Base-by-base conservation (phyloP, 2,797 vertebrate genomes). In the Columba guinea region DNA sequence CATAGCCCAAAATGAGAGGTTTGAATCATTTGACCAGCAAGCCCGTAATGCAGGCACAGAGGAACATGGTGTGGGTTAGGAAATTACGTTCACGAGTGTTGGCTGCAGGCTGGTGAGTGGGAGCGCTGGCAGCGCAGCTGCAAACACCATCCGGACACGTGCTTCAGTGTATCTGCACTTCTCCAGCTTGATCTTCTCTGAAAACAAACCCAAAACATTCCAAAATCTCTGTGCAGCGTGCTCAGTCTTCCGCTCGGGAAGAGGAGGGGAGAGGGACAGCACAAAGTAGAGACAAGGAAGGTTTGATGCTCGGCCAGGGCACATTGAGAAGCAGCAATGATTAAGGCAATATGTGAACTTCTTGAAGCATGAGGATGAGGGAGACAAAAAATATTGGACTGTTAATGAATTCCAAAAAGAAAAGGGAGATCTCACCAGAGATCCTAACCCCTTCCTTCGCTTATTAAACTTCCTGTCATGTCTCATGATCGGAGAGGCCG, bases 381-480 rank as follows among this genome's bases (percentile, higher is more conserved):
- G 41, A 87, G 62, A 62, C 55, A 81, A 84, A 95, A 95, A 93
- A 76, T 71, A 65, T 19, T 80, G 20, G 28, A 51, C 68, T 82
- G 15, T 44, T 91, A 85, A 71, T 77, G 71, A 70, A 80, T 89
- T 91, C 68, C 27, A 71, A 87, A 88, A 74, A 67, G 56, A 64
- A 69, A 77, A 67, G 56, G 49, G 37, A 89, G 37, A 64, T 84
- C n/a, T 90, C 21, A 3, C 52, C 60, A 48, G 75, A 68, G 53
- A 80, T 87, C 71, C n/a, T 85, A 90, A 85, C 27, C 30, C 28
- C 35, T 84, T 94, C 75, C 30, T 93, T 74, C 53, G 90, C 63
- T 85, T 88, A 85, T 71, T 88, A 93, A 89, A 84, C 68, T 92
- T 86, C 76, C 34, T 94, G 55, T 94, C 74, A 37, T 89, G 70